phyloP scores from a whole-genome alignment of 2,797 vertebrate species.

The Myotis vivesi region DNA sequence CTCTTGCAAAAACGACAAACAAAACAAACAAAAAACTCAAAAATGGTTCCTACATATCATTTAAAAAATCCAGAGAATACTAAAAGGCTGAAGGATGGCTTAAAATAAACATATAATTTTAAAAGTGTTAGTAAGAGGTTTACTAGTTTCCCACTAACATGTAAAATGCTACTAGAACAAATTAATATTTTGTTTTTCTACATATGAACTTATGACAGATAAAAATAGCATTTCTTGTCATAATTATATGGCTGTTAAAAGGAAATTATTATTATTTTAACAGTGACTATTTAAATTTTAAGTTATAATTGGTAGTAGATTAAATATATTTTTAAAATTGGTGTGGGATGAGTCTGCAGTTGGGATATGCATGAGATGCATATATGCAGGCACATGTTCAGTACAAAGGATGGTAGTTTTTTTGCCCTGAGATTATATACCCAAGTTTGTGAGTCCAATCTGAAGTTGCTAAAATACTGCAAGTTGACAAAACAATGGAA shows the following conservation, averaged over 20 bases:
- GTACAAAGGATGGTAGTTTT: background rate
- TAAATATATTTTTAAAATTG: background rate
- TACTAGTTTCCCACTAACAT: background rate
- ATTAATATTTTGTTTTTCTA: slow-evolving; percentile 15
- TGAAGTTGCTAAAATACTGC: background rate
- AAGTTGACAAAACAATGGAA: background rate
- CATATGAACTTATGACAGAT: background rate
- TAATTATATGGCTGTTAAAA: background rate
- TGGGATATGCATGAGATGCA: background rate
- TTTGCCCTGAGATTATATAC: background rate
- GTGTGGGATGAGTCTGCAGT: background rate
- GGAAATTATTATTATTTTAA: background rate
- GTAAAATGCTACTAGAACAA: background rate
- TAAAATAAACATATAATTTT: background rate
- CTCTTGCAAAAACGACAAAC: background rate
- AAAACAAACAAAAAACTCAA: background rate
- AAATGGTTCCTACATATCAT: background rate
- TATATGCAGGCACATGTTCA: background rate
- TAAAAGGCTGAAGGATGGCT: background rate
- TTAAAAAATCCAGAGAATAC: background rate
- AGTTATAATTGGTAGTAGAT: background rate
- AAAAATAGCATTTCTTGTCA: background rate
- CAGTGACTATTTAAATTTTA: background rate
- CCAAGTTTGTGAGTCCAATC: background rate
- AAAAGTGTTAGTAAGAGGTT: background rate